Conservation (phyloP, 2,888 invertebrate genomes). For the Nemotelus pantherinus region DNA sequence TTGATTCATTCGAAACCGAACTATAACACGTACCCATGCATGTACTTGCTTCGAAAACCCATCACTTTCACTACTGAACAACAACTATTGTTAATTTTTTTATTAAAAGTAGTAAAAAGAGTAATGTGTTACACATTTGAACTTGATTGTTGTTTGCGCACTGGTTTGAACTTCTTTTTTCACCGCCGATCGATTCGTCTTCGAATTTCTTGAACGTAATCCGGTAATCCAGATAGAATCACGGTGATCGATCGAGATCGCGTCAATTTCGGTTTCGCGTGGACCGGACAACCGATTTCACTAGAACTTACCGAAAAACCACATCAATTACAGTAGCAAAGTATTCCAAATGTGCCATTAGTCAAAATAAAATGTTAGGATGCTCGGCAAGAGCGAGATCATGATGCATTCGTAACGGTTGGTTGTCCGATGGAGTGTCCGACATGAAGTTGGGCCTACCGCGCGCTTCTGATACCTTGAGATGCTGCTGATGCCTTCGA, state of each 20-base stretch:
- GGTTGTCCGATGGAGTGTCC: slow-evolving; percentile 1
- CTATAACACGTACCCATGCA: too few relatives aligned
- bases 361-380: not conserved
- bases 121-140: not conserved
- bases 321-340: not conserved
- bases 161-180: too few relatives aligned
- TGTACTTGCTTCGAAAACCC: slow-evolving; percentile 1
- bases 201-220: too few relatives aligned
- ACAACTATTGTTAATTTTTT: slow-evolving; percentile 18
- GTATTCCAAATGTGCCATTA: not conserved
- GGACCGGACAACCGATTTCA: too few relatives aligned
- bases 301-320: not conserved
- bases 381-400: not conserved
- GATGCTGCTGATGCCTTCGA: slow-evolving; percentile 32
- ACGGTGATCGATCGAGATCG: too few relatives aligned
- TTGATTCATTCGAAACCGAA: slow-evolving; percentile 2
- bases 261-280: not conserved
- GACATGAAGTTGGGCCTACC: not conserved
- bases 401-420: not conserved
- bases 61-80: slow-evolving; percentile 36
- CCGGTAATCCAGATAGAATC: too few relatives aligned
- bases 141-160: not conserved
- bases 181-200: too few relatives aligned
- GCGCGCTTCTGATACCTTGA: not conserved
- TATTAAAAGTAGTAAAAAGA: not conserved